Percentiles rank a stretch among this genome's conserved stretches.
phyloP scores from a whole-genome alignment of 2,888 invertebrate species.

The Hyposoter didymator region DNA sequence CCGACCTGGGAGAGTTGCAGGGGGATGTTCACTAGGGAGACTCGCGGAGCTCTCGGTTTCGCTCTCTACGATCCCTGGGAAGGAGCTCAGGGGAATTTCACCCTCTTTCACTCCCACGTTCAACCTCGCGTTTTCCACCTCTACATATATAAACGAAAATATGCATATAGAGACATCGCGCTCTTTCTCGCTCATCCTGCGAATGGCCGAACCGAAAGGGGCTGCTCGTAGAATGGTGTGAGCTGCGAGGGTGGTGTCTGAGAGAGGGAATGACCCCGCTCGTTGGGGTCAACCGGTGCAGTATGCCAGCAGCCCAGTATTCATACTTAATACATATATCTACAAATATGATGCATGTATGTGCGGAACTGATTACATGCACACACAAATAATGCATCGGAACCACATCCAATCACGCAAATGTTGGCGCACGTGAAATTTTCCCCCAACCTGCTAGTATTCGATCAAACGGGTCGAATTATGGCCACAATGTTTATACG shows the following conservation, averaged over 20 bases:
- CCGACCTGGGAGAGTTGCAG: conserved; percentile 46
- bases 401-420: conserved; percentile 56
- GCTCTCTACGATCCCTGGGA: conserved; percentile 39
- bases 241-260: conserved; percentile 74
- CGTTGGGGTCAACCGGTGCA: conserved; percentile 80
- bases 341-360: conserved; percentile 20
- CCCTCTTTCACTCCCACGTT: conserved; percentile 42
- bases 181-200: conserved; percentile 55
- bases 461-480: conserved; percentile 37
- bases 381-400: background rate
- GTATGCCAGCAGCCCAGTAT: conserved; percentile 72
- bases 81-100: conserved; percentile 37
- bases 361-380: too few relatives aligned
- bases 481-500: conserved; percentile 69
- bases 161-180: conserved; percentile 5
- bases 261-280: conserved; percentile 81
- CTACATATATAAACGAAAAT: background rate
- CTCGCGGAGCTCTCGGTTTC: conserved; percentile 56
- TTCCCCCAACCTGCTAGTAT: conserved; percentile 5
- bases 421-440: conserved; percentile 55
- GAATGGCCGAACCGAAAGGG: conserved; percentile 46
- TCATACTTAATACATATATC: conserved; percentile 57
- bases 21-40: conserved; percentile 37
- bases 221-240: conserved; percentile 67
- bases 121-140: conserved; percentile 39